These are phyloP conservation scores for Periparus ater DNA, from an alignment of 2,797 vertebrate species.

Conservation along the genomic window DNA sequence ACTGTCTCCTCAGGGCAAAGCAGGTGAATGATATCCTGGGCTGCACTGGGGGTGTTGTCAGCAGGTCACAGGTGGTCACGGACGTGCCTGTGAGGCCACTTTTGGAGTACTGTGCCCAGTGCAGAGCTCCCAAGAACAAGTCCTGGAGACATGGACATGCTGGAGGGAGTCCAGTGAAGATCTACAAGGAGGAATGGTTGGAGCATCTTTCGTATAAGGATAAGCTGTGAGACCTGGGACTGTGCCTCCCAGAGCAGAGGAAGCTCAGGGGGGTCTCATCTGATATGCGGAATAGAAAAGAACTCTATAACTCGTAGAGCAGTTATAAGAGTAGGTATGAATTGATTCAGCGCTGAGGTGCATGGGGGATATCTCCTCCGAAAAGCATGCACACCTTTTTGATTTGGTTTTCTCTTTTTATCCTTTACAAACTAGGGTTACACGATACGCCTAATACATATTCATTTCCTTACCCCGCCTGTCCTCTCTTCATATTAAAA, in stretches of 20 bases:
- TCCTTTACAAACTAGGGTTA: too few relatives aligned
- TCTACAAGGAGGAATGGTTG: not conserved
- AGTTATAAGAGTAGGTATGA: too few relatives aligned
- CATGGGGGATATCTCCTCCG: too few relatives aligned
- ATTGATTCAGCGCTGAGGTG: too few relatives aligned
- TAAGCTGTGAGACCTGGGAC: not conserved
- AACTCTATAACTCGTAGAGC: too few relatives aligned
- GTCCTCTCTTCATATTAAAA: too few relatives aligned
- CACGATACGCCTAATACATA: too few relatives aligned
- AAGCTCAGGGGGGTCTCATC: not conserved
- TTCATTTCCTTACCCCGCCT: too few relatives aligned
- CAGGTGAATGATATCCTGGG: not conserved
- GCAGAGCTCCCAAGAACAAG: not conserved
- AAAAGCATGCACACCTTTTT: too few relatives aligned
- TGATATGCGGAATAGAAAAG: too few relatives aligned
- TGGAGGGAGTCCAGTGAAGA: not conserved
- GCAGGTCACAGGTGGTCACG: not conserved
- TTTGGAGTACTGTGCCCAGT: not conserved
- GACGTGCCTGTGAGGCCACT: not conserved
- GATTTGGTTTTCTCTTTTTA: too few relatives aligned
- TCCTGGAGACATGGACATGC: not conserved
- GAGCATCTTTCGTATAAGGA: not conserved
- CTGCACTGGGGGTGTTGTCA: not conserved
- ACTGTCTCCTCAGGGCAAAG: not conserved
- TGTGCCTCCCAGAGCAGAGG: not conserved